A percentile compares a stretch with the other conserved stretches of the same genome.
These are phyloP conservation scores for Meloidogyne hapla DNA, from an alignment of 1,140 invertebrate genomes.

Conservation along the genomic window DNA sequence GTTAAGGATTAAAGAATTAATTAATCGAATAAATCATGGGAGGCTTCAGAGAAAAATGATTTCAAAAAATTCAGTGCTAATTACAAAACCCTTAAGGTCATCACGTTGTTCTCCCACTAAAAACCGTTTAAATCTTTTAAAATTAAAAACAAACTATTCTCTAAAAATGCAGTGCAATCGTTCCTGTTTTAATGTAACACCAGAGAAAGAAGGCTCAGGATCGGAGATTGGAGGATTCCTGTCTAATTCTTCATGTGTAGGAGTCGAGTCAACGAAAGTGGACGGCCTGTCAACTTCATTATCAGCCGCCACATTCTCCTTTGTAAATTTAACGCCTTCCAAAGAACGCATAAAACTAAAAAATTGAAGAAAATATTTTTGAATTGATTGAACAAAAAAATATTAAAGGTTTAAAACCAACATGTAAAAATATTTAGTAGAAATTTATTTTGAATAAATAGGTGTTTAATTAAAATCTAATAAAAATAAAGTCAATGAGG, in stretches of 20 bases:
- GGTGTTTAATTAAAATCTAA: no score
- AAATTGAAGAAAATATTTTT: no score
- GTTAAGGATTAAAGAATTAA: no score
- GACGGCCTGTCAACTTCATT: background rate
- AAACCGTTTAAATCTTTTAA: background rate
- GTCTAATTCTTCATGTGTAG: background rate
- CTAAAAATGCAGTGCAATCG: constrained; percentile 15
- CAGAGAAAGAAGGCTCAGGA: background rate
- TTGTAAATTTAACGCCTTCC: background rate
- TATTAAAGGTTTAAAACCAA: no score
- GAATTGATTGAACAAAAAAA: no score
- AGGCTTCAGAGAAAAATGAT: no score
- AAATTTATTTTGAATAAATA: no score
- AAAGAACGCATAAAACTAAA: background rate
- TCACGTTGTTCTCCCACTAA: background rate
- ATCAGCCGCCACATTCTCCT: background rate
- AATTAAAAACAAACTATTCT: constrained; percentile 12
- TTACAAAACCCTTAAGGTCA: no score
- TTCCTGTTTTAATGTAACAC: constrained; percentile 11
- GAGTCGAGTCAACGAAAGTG: background rate
- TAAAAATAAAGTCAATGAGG: no score
- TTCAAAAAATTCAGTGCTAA: background rate
- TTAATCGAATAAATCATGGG: no score
- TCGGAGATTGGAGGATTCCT: background rate
- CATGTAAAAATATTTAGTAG: no score